A percentile compares a stretch with the other conserved stretches of the same genome.
phyloP scores from a whole-genome alignment of 2,113 vertebrate genomes.

The Leucosticte australis region DNA sequence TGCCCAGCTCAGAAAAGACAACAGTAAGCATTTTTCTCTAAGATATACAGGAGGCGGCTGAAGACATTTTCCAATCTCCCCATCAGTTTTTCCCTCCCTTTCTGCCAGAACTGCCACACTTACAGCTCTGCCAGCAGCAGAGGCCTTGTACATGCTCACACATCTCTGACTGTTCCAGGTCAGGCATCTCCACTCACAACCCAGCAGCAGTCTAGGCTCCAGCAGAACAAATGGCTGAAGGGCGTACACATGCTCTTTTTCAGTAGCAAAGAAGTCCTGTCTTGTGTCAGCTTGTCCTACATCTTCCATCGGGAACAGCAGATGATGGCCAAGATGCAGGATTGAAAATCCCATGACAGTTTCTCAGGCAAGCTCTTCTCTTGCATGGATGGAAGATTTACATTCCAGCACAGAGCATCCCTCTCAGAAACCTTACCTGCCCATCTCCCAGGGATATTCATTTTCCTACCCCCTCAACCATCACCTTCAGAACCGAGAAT shows the following conservation, averaged over 20 bases:
- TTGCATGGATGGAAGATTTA: neutral
- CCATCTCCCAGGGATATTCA: neutral
- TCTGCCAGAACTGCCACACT: neutral
- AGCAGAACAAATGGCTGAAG: neutral
- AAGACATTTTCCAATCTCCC: rapidly evolving
- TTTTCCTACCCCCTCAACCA: neutral
- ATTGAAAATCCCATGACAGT: neutral
- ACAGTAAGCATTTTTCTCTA: neutral
- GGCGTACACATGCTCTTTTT: neutral
- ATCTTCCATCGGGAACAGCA: neutral
- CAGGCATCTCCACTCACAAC: neutral
- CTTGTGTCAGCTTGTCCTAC: neutral
- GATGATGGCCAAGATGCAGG: neutral
- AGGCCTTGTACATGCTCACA: rapidly evolving
- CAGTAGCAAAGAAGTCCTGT: neutral
- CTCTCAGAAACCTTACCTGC: neutral
- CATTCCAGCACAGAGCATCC: neutral
- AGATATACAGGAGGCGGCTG: neutral
- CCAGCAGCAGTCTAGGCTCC: neutral
- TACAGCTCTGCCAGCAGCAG: neutral
- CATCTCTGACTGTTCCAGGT: neutral
- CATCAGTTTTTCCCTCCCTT: neutral
- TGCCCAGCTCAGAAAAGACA: neutral
- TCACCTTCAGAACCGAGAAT: neutral
- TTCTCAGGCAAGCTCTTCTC: neutral